A percentile compares a stretch with the other conserved stretches of the same genome.
Evolutionary conservation across 2,113 vertebrate species (phyloP).

Genomic region (Planiliza haematocheilus): DNA sequence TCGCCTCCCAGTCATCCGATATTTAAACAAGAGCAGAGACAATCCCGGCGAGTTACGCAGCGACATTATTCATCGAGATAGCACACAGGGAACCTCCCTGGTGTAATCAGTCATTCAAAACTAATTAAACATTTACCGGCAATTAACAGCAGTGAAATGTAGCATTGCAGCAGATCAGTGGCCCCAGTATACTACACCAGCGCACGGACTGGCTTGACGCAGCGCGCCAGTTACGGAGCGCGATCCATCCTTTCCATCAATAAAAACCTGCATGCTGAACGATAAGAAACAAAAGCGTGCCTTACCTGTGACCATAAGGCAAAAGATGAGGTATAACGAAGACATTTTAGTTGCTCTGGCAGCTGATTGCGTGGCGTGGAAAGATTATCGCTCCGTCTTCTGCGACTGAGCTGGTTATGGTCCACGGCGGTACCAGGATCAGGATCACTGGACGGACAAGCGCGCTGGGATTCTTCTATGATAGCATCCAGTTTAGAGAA

Average conservation of each 20-base stretch:
- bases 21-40: slow-evolving; percentile 14
- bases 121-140: slow-evolving; percentile 54
- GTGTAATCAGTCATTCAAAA: slow-evolving; percentile 42
- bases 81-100: slow-evolving; percentile 2
- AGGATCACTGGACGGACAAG: slow-evolving; percentile 50
- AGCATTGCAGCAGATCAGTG: slow-evolving; percentile 70
- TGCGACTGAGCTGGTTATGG: slow-evolving; percentile 59
- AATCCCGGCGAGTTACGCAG: slow-evolving; percentile 39
- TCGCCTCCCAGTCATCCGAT: slow-evolving; percentile 1
- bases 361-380: slow-evolving; percentile 44
- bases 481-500: slow-evolving; percentile 57
- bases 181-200: slow-evolving; percentile 34
- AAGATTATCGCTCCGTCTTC: slow-evolving; percentile 54
- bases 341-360: slow-evolving; percentile 67
- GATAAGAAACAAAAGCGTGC: not conserved
- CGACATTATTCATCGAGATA: not conserved
- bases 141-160: slow-evolving; percentile 56
- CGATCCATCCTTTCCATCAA: slow-evolving; percentile 34
- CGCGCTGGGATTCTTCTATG: slow-evolving; percentile 35
- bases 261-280: slow-evolving; percentile 11
- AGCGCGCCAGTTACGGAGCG: slow-evolving; percentile 64
- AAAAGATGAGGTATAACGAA: slow-evolving; percentile 76
- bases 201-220: slow-evolving; percentile 74
- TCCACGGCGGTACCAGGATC: slow-evolving; percentile 61
- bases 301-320: slow-evolving; percentile 84